Evolutionary conservation across 92 coral and sea anemone genomes (phyloP).

Genomic region (Porites evermanni): DNA sequence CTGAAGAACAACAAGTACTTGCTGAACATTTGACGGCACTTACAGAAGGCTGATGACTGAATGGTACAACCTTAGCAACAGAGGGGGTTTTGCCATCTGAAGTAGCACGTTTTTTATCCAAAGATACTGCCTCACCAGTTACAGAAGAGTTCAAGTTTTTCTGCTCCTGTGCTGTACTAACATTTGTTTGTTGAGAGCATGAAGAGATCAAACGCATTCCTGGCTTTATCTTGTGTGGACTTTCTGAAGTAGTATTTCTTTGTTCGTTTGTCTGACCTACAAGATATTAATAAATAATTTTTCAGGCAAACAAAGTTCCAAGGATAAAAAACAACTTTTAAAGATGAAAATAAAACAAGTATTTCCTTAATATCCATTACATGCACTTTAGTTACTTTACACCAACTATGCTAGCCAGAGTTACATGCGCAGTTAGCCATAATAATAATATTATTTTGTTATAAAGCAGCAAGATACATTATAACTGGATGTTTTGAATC

Average conservation of each 20-base stretch:
- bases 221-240: background rate
- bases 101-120: background rate
- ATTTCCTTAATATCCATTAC: too few relatives aligned
- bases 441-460: too few relatives aligned
- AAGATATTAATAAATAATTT: background rate
- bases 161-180: background rate
- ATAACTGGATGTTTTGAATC: too few relatives aligned
- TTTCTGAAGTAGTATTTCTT: background rate
- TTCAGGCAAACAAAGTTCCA: background rate
- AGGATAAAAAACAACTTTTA: too few relatives aligned
- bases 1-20: background rate
- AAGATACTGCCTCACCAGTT: background rate
- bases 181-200: background rate
- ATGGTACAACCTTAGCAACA: constrained; percentile 37
- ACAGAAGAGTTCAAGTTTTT: background rate
- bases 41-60: constrained; percentile 29
- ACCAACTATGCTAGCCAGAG: too few relatives aligned
- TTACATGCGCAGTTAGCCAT: too few relatives aligned
- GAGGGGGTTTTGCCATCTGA: constrained; percentile 22
- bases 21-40: background rate
- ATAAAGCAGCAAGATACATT: too few relatives aligned
- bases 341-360: too few relatives aligned
- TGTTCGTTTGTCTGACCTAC: background rate
- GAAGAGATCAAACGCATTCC: background rate
- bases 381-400: too few relatives aligned